These are phyloP conservation scores for Argyrosomus regius DNA, from an alignment of 2,797 vertebrate species.

Conservation along the genomic window DNA sequence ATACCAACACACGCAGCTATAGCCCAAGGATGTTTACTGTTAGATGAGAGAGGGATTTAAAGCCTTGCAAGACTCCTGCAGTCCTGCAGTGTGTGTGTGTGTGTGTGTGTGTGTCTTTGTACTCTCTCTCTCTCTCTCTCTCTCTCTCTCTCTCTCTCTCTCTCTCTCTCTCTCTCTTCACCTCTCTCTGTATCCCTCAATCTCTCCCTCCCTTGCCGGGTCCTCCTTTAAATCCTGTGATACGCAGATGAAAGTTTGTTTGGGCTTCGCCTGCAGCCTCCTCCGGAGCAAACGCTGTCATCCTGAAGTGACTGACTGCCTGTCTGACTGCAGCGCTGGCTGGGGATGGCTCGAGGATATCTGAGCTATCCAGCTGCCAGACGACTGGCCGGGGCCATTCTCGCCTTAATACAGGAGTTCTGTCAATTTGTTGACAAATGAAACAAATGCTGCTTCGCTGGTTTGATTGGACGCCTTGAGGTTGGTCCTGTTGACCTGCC, in stretches of 20 bases:
- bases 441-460: conserved; percentile 52
- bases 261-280: conserved; percentile 69
- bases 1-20: conserved; percentile 7
- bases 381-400: conserved; percentile 35
- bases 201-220: conserved; percentile 46
- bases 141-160: conserved; percentile 10
- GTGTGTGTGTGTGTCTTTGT: conserved; percentile 13
- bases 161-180: conserved; percentile 23
- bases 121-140: conserved; percentile 7
- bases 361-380: conserved; percentile 54
- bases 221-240: conserved; percentile 65
- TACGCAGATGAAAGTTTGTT: conserved; percentile 80
- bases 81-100: conserved; percentile 20
- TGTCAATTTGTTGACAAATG: conserved; percentile 58
- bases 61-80: conserved; percentile 26
- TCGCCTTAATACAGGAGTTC: conserved; percentile 24
- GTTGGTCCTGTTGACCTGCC: conserved; percentile 23
- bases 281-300: conserved; percentile 60
- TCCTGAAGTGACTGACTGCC: conserved; percentile 58
- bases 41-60: conserved; percentile 57
- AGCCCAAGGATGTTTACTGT: conserved; percentile 66
- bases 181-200: conserved; percentile 45
- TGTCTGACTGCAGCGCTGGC: conserved; percentile 47
- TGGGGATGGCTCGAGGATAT: conserved; percentile 61
- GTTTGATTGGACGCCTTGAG: conserved; percentile 59